phyloP scores from a whole-genome alignment of 2,888 invertebrate genomes.

The Corythucha ciliata region DNA sequence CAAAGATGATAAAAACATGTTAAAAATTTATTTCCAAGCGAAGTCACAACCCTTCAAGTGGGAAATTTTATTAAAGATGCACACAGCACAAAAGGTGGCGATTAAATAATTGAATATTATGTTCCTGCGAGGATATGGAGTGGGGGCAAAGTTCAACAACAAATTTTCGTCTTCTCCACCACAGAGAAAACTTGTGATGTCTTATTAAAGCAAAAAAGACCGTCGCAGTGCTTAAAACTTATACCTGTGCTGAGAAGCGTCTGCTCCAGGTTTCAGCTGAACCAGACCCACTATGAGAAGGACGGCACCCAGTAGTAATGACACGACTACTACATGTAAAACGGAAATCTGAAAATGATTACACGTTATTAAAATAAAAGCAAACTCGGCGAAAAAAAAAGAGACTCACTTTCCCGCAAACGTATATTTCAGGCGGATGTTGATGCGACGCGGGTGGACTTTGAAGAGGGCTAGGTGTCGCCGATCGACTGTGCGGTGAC shows the following conservation, averaged over 20 bases:
- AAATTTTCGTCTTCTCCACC: too few species aligned
- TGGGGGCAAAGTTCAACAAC: too few species aligned
- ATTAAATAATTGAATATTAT: too few species aligned
- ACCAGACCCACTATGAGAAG: slow-evolving; percentile 65
- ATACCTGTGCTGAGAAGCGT: slow-evolving; percentile 62
- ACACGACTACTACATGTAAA: slow-evolving; percentile 63
- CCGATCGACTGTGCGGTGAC: slow-evolving; percentile 50
- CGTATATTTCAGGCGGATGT: slow-evolving; percentile 50
- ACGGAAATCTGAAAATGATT: slow-evolving; percentile 52
- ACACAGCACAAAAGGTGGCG: too few species aligned
- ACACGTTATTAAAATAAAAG: slow-evolving; percentile 21
- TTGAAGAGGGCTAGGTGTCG: slow-evolving; percentile 52
- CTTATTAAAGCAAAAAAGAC: too few species aligned
- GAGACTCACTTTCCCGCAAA: slow-evolving; percentile 57
- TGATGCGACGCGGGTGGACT: slow-evolving; percentile 42
- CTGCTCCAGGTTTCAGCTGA: slow-evolving; percentile 65
- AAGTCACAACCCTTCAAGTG: too few species aligned
- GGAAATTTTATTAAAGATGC: too few species aligned
- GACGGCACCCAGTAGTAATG: slow-evolving; percentile 61
- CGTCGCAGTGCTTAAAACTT: too few species aligned
- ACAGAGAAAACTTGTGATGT: too few species aligned
- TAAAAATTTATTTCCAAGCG: too few species aligned
- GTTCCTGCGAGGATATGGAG: too few species aligned
- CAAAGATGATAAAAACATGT: too few species aligned
- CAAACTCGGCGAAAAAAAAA: background rate